Base-by-base conservation (phyloP, 2,888 invertebrate genomes). In the Pollenia griseotomentosa region DNA sequence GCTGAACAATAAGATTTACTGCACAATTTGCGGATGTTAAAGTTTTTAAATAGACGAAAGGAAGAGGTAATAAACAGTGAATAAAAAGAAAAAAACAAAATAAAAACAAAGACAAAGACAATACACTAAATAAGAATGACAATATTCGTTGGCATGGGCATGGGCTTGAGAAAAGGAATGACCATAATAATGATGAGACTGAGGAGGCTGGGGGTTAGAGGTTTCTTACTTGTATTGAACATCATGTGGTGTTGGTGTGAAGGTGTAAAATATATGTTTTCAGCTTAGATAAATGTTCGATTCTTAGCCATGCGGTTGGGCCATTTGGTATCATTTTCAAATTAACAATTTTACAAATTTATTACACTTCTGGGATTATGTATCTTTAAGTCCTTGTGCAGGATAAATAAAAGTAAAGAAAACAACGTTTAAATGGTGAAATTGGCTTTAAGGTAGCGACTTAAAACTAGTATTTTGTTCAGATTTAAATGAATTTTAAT, bases 261-360 rank as follows among this genome's bases (percentile, higher is more conserved):
- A 87, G 84, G 87, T 87, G 84, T 84, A 84, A 84, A 82, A 51
- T 82, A 63, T 68, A 61, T 73, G 81, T 78, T 77, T 86, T 83
- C 80, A 66, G 80, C 63, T 87, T 44, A 87, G 87, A 81, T 87
- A 73, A 81, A 78, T 86, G 83, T 71, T 73, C 42, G 66, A 23
- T 73, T 53, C 66, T 68, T 78, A 14, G 53, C 44, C 77, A 73
- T 83, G 83, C 74, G 74, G 68, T 75, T 55, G 63, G 63, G 46
- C 71, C 80, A 84, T 78, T 68, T 82, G 55, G 84, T 88, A 88
- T 88, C 77, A 86, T 88, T 88, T 88, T 88, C 88, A 84, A 88
- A 88, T 88, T 87, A 89, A 88, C 88, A 88, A 86, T 86, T 81
- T 82, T 85, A 83, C 85, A 87, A 86, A 89, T 89, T 89, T 89